A percentile compares a stretch with the other conserved stretches of the same genome.
phyloP scores from a whole-genome alignment of 2,797 vertebrate species.

The Apodemus agrarius region DNA sequence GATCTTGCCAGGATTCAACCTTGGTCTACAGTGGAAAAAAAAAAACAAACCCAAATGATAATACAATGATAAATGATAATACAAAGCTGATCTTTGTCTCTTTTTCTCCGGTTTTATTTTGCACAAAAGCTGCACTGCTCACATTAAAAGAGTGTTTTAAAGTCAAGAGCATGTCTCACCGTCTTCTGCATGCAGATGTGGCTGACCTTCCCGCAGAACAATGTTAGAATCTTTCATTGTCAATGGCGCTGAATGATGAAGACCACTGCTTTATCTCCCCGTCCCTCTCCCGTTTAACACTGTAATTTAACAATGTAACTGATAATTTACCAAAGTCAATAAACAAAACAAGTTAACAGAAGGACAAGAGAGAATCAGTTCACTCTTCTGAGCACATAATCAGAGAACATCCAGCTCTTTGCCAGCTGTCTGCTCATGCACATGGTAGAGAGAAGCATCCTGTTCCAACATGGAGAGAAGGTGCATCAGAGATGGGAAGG shows the following conservation, averaged over 20 bases:
- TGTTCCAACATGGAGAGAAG: constrained; percentile 54
- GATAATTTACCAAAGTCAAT: constrained; percentile 68
- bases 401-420: constrained; percentile 47
- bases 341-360: constrained; percentile 69
- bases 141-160: constrained; percentile 4
- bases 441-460: constrained; percentile 31
- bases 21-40: too few species aligned
- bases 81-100: not conserved
- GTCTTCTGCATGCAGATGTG: not conserved
- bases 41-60: not conserved
- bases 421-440: constrained; percentile 65
- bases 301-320: constrained; percentile 53
- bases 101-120: not conserved
- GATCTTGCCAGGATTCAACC: too few species aligned
- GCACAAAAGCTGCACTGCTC: not conserved
- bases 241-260: constrained; percentile 1
- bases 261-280: not conserved
- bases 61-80: not conserved
- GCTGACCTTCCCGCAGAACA: not conserved
- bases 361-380: constrained; percentile 63
- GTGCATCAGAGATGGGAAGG: constrained; percentile 13
- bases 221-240: not conserved
- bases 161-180: not conserved
- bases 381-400: constrained; percentile 57
- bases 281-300: not conserved